Evolutionary conservation across 1,140 invertebrate genomes (phyloP).

Genomic region (Eciton burchellii): DNA sequence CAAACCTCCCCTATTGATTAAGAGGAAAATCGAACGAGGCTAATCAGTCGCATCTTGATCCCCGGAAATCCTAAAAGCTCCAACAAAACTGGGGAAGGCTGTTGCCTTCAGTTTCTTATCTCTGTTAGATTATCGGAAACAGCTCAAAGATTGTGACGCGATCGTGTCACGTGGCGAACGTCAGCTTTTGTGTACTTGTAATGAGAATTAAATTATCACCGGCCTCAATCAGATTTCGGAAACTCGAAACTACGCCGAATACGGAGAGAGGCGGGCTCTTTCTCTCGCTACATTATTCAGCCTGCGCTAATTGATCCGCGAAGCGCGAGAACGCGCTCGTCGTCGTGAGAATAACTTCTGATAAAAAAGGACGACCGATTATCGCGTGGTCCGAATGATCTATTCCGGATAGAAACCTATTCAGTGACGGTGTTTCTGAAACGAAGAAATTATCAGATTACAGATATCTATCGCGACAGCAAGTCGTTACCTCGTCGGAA

Average conservation of each 20-base stretch:
- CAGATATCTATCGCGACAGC: conserved; percentile 23
- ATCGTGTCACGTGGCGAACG: not conserved
- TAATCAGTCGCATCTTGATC: not conserved
- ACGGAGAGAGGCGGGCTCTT: not conserved
- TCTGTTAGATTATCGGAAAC: not conserved
- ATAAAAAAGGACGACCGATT: not conserved
- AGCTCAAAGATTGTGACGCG: conserved; percentile 6
- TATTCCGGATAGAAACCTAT: conserved; percentile 19
- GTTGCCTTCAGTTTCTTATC: not conserved
- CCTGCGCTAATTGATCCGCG: conserved; percentile 12
- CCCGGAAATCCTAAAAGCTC: not conserved
- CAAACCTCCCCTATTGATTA: conserved; percentile 14
- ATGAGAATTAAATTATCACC: conserved; percentile 17
- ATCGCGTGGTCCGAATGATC: conserved; percentile 16
- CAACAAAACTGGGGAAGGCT: not conserved
- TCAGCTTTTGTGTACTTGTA: not conserved
- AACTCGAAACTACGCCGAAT: not conserved
- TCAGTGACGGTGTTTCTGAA: no score
- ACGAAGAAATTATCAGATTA: conserved; percentile 43
- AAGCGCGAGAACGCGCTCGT: conserved; percentile 15
- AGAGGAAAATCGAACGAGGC: not conserved
- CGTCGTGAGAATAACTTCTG: conserved; percentile 16
- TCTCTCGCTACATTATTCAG: conserved; percentile 9
- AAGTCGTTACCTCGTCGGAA: conserved; percentile 33
- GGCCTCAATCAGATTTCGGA: conserved; percentile 1